phyloP scores from a whole-genome alignment of 2,797 vertebrate genomes.

The Diceros bicornis region DNA sequence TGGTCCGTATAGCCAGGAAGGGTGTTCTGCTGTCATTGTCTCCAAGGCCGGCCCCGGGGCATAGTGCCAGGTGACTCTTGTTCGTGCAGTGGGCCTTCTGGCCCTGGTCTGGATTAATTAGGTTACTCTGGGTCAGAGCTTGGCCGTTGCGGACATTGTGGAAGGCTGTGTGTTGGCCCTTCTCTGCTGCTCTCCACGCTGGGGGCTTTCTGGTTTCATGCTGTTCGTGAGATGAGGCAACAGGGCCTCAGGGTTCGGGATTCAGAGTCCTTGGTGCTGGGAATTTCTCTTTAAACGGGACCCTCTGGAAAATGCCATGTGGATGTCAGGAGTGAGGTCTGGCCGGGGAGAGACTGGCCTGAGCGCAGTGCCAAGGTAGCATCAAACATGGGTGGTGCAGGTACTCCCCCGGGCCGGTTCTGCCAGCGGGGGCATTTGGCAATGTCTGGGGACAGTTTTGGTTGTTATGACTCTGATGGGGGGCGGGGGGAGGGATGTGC shows the following conservation, averaged over 20 bases:
- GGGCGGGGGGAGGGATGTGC: too few species aligned
- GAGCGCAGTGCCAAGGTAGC: background rate
- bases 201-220: background rate
- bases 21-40: background rate
- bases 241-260: accelerated
- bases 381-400: accelerated
- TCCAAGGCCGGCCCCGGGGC: background rate
- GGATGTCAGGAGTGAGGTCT: background rate
- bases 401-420: accelerated
- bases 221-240: background rate
- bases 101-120: background rate
- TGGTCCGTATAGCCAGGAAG: background rate
- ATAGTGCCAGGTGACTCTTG: background rate
- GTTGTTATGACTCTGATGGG: background rate
- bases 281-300: background rate
- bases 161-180: background rate
- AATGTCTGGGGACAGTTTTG: background rate
- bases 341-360: background rate
- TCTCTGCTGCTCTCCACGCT: background rate
- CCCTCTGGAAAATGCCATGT: background rate
- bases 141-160: background rate
- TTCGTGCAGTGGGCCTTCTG: background rate
- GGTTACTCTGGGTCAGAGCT: background rate
- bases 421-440: background rate
- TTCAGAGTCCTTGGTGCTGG: background rate